Conservation (phyloP, 2,888 invertebrate species). For the Drosophila ustulata region DNA sequence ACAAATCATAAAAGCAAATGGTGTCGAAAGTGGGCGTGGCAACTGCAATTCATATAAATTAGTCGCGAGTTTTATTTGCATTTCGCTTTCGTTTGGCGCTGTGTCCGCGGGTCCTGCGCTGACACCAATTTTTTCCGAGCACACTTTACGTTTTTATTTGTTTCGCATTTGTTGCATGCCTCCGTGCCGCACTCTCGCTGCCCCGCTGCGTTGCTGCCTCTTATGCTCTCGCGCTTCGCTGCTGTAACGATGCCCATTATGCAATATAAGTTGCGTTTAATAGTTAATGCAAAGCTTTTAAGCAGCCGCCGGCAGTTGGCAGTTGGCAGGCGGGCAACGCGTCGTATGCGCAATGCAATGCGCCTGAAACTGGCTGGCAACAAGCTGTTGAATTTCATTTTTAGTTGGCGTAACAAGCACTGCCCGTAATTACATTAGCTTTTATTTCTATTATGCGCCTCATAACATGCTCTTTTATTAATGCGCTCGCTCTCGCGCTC, state of each 20-base stretch:
- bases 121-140: constrained; percentile 66
- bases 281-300: constrained; percentile 81
- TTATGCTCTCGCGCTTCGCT: background rate
- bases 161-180: constrained; percentile 40
- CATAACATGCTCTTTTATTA: constrained; percentile 65
- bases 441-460: constrained; percentile 70
- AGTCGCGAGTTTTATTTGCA: constrained; percentile 48
- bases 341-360: constrained; percentile 61
- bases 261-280: constrained; percentile 76
- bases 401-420: constrained; percentile 45
- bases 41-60: constrained; percentile 35
- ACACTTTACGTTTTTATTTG: constrained; percentile 56
- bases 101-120: constrained; percentile 53
- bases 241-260: constrained; percentile 58
- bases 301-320: constrained; percentile 60
- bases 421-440: constrained; percentile 69
- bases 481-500: constrained; percentile 32
- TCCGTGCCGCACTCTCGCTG: background rate
- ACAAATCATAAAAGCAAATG: constrained; percentile 50
- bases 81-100: constrained; percentile 24
- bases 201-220: background rate
- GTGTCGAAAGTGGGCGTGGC: constrained; percentile 20
- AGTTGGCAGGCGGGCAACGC: constrained; percentile 29
- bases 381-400: constrained; percentile 11
- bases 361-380: constrained; percentile 41